Evolutionary conservation across 2,797 vertebrate species (phyloP).

Genomic region (Echeneis naucrates): DNA sequence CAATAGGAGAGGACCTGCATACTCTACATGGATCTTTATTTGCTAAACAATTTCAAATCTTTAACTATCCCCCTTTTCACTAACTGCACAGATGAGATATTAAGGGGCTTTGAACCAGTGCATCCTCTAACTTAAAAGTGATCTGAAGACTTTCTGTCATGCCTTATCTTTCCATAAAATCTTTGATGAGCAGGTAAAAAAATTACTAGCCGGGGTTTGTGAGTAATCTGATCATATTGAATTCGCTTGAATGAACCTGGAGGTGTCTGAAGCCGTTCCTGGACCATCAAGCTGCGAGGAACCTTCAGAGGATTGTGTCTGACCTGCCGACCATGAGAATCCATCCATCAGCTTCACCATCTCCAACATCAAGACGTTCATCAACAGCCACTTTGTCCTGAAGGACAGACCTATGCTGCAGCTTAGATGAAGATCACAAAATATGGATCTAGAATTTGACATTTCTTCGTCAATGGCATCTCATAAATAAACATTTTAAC

Average conservation of each 20-base stretch:
- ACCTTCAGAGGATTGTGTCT: slow-evolving; percentile 83
- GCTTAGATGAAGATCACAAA: slow-evolving; percentile 72
- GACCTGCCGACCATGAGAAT: slow-evolving; percentile 81
- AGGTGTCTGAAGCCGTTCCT: slow-evolving; percentile 73
- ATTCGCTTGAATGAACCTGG: neutral
- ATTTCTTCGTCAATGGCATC: neutral
- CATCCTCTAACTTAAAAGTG: slow-evolving; percentile 83
- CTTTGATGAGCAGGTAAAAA: slow-evolving; percentile 86
- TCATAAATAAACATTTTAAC: neutral
- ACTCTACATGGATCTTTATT: too few relatives aligned
- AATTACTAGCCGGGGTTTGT: neutral
- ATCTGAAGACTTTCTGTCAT: slow-evolving; percentile 86
- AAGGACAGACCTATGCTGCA: slow-evolving; percentile 82
- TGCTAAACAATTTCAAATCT: neutral
- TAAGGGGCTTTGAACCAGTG: slow-evolving; percentile 82
- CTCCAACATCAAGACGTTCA: slow-evolving; percentile 84
- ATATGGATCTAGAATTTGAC: neutral
- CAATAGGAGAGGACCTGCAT: neutral
- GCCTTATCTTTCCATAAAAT: slow-evolving; percentile 88
- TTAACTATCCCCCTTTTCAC: slow-evolving; percentile 24
- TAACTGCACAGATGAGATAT: slow-evolving; percentile 74
- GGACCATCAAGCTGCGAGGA: slow-evolving; percentile 82
- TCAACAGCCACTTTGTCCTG: slow-evolving; percentile 88
- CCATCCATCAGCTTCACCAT: slow-evolving; percentile 83
- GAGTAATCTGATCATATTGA: neutral